These are phyloP conservation scores for Actinia equina DNA, from an alignment of 64 coral and sea anemone genomes.

Conservation along the genomic window DNA sequence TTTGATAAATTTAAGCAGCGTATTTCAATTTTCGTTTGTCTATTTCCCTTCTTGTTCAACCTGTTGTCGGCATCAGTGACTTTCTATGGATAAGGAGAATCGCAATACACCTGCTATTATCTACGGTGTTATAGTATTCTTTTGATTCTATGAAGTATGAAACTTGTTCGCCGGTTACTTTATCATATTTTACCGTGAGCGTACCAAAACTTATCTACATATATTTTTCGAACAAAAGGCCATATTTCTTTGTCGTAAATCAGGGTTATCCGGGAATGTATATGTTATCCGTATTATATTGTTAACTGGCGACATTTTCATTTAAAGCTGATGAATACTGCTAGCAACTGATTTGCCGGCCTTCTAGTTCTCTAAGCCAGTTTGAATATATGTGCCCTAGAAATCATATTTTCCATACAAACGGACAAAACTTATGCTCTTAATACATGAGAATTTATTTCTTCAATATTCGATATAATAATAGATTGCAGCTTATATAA, in stretches of 20 bases:
- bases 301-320: not conserved
- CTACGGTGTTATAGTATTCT: not conserved
- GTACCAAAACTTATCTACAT: too few species aligned
- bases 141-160: not conserved
- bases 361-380: not conserved
- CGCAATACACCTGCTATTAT: not conserved
- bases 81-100: not conserved
- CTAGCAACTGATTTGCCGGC: not conserved
- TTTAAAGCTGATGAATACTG: not conserved
- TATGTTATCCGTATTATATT: not conserved
- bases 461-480: not conserved
- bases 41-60: not conserved
- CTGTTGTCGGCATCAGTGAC: not conserved
- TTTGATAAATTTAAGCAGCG: not conserved
- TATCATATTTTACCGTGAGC: too few species aligned
- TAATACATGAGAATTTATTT: not conserved
- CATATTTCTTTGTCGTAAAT: too few species aligned
- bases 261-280: too few species aligned
- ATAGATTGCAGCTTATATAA: not conserved
- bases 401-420: not conserved
- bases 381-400: not conserved
- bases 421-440: not conserved
- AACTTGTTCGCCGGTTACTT: not conserved
- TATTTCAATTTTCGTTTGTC: not conserved
- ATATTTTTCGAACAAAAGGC: too few species aligned